Evolutionary conservation across 2,888 invertebrate species (phyloP).

Genomic region (Drepanosiphum platanoidis): DNA sequence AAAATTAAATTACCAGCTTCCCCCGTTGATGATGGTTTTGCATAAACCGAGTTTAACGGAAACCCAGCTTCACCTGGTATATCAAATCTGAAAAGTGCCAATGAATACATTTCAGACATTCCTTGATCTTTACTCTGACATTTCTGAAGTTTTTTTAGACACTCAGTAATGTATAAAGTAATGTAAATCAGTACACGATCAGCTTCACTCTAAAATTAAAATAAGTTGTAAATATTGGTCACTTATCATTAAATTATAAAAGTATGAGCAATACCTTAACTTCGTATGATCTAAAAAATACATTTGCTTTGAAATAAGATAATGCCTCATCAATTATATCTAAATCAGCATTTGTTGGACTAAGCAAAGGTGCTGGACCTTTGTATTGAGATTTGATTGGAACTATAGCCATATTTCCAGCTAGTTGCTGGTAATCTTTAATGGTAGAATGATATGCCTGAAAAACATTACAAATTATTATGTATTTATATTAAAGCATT

Average conservation of each 20-base stretch:
- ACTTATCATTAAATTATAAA: background rate
- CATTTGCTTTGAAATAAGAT: slow-evolving; percentile 97
- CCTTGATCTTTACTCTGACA: slow-evolving; percentile 90
- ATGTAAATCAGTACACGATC: slow-evolving; percentile 97
- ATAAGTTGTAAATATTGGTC: slow-evolving; percentile 1
- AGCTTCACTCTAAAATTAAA: slow-evolving; percentile 83
- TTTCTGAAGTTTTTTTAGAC: slow-evolving; percentile 91
- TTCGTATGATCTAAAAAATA: slow-evolving; percentile 98
- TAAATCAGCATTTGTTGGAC: slow-evolving; percentile 72
- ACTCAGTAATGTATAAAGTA: slow-evolving; percentile 97
- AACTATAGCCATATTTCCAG: slow-evolving; percentile 93
- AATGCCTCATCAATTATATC: slow-evolving; percentile 98
- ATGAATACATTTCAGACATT: slow-evolving; percentile 90
- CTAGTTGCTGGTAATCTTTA: slow-evolving; percentile 75
- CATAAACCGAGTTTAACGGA: slow-evolving; percentile 94
- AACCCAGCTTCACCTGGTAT: slow-evolving; percentile 96
- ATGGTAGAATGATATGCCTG: slow-evolving; percentile 97
- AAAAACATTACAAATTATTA: slow-evolving; percentile 61
- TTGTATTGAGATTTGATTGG: slow-evolving; percentile 90
- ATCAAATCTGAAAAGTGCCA: slow-evolving; percentile 94
- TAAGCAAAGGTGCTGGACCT: slow-evolving; percentile 86
- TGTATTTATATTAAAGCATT: no score
- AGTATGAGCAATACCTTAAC: slow-evolving; percentile 79
- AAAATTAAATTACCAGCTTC: slow-evolving; percentile 77
- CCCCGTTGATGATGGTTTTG: slow-evolving; percentile 79